Percentiles rank a stretch among this genome's conserved stretches.
phyloP scores from a whole-genome alignment of 2,888 invertebrate species.

The Oligia fasciuncula region DNA sequence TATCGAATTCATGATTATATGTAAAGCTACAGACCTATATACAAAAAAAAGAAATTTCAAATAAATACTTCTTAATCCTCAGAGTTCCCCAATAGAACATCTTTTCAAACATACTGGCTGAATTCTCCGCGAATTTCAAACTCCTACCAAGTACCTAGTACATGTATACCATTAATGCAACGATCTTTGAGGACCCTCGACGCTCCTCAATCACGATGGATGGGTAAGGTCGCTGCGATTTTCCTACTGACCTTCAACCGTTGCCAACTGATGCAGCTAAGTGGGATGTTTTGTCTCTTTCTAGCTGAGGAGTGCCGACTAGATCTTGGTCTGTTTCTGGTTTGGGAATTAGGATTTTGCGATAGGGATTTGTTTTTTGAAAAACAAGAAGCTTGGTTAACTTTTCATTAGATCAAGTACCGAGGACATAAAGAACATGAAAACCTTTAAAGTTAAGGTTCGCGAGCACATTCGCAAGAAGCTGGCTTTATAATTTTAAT shows the following conservation, averaged over 20 bases:
- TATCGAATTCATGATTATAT: neutral
- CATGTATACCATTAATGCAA: conserved; percentile 49
- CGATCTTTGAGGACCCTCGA: conserved; percentile 43
- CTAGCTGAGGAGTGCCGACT: conserved; percentile 28
- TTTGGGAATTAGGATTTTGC: conserved; percentile 3
- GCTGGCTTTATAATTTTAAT: too few species aligned
- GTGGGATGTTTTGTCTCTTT: conserved; percentile 55
- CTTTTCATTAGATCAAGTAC: neutral
- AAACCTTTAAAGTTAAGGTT: too few species aligned
- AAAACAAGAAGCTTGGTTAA: neutral
- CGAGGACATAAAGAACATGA: neutral
- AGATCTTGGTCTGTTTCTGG: conserved; percentile 36
- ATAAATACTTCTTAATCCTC: neutral
- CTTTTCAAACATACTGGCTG: neutral
- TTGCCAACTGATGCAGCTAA: conserved; percentile 61
- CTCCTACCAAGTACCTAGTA: neutral
- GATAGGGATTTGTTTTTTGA: neutral
- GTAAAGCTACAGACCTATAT: too few species aligned
- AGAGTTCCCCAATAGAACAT: neutral
- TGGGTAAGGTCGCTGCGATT: conserved; percentile 69
- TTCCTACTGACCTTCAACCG: conserved; percentile 70
- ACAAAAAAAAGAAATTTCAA: neutral
- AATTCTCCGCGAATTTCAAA: neutral
- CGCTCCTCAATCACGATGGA: conserved; percentile 65
- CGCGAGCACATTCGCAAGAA: too few species aligned